Conservation (phyloP, 2,888 invertebrate species). For the Rotaria sp. region DNA sequence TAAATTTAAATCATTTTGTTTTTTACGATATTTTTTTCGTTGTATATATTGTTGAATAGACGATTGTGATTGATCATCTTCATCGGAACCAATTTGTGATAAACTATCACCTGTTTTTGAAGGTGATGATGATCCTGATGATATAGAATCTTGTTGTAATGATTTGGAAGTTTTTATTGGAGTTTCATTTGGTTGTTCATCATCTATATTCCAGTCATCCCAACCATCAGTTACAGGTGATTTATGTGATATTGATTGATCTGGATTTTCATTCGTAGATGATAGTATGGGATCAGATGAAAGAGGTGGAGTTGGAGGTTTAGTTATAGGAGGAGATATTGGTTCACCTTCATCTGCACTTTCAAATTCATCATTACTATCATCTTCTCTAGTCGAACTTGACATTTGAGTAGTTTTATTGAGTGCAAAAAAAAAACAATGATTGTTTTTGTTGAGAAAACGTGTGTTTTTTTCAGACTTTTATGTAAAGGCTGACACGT, state of each 20-base stretch:
- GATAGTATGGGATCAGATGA: neutral
- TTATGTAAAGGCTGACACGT: neutral
- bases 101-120: neutral
- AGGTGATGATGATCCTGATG: neutral
- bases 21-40: conserved; percentile 21
- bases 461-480: neutral
- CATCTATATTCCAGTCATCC: neutral
- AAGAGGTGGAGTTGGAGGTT: neutral
- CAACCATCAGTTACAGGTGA: neutral
- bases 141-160: neutral
- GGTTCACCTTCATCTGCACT: conserved; percentile 52
- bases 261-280: neutral
- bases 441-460: neutral
- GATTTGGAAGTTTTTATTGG: neutral
- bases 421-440: neutral
- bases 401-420: neutral
- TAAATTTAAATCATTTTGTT: neutral
- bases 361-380: conserved; percentile 45
- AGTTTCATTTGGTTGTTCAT: neutral
- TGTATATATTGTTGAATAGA: neutral
- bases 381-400: neutral
- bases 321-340: neutral
- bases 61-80: neutral
- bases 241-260: neutral
- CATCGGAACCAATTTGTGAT: neutral